Evolutionary conservation across 2,797 vertebrate genomes (phyloP).

Genomic region (Gymnoscopelus braueri): DNA sequence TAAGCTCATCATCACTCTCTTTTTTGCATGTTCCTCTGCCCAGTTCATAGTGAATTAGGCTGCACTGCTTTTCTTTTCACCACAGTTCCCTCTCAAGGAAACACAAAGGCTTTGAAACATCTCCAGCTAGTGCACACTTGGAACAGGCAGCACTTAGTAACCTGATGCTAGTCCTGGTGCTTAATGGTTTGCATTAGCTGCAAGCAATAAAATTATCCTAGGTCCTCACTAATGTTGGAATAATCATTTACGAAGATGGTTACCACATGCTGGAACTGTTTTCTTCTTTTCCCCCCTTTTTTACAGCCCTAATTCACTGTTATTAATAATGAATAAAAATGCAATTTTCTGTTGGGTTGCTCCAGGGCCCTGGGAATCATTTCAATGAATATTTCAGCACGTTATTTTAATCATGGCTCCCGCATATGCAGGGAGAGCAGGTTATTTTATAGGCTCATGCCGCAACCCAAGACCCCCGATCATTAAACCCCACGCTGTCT

Average conservation of each 20-base stretch:
- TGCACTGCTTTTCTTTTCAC: conserved; percentile 43
- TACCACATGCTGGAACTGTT: conserved; percentile 91
- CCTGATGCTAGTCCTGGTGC: conserved; percentile 76
- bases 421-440: conserved; percentile 83
- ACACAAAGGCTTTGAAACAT: conserved; percentile 68
- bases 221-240: conserved; percentile 89
- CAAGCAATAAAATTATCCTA: conserved; percentile 91
- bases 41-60: conserved; percentile 58
- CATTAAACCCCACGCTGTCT: conserved; percentile 95
- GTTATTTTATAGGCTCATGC: conserved; percentile 91
- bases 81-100: conserved; percentile 47
- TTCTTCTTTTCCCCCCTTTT: conserved; percentile 68
- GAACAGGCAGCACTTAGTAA: conserved; percentile 79
- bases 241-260: conserved; percentile 99
- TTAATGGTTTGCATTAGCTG: conserved; percentile 93
- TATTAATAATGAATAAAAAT: conserved; percentile 99
- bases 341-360: conserved; percentile 93
- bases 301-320: conserved; percentile 91
- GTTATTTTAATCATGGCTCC: conserved; percentile 98
- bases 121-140: conserved; percentile 63
- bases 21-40: conserved; percentile 40
- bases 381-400: conserved; percentile 99
- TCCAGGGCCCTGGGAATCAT: conserved; percentile 92
- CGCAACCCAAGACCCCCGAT: conserved; percentile 85
- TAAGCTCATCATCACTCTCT: conserved; percentile 55